Evolutionary conservation across 2,113 vertebrate genomes (phyloP).

Genomic region (Gallinago jamesoni): DNA sequence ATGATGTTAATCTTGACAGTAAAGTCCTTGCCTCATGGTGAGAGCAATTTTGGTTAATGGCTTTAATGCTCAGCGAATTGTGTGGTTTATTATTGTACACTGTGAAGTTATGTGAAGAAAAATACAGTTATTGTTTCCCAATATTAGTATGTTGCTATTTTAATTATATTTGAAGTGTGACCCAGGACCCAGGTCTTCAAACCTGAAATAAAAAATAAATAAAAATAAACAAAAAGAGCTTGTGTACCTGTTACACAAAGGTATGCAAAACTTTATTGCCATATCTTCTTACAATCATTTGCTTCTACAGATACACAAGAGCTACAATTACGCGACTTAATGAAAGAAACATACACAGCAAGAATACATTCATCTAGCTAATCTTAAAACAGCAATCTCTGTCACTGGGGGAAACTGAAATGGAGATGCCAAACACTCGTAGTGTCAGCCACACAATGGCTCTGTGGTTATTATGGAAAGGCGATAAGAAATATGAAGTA

Average conservation of each 20-base stretch:
- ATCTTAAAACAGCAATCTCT: constrained; percentile 9
- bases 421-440: not conserved
- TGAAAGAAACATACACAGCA: constrained; percentile 9
- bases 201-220: not conserved
- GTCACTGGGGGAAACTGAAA: not conserved
- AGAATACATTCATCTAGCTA: constrained; percentile 5
- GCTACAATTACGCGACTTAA: constrained; percentile 8
- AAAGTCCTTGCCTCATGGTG: not conserved
- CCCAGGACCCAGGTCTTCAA: not conserved
- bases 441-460: not conserved
- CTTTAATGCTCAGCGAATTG: constrained; percentile 27
- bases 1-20: not conserved
- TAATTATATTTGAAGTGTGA: constrained; percentile 11
- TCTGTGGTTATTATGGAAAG: not conserved
- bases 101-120: not conserved
- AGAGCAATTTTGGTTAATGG: constrained; percentile 46
- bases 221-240: not conserved
- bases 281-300: not conserved
- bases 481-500: not conserved
- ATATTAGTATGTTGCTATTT: not conserved
- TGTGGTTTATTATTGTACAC: constrained; percentile 20
- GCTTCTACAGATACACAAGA: not conserved
- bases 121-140: not conserved
- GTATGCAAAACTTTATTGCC: not conserved
- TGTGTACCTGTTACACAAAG: not conserved